Evolutionary conservation across 2,888 invertebrate genomes (phyloP), one percentile per base, ranked within the genome.

Genomic region (Peribatodes rhomboidaria): DNA sequence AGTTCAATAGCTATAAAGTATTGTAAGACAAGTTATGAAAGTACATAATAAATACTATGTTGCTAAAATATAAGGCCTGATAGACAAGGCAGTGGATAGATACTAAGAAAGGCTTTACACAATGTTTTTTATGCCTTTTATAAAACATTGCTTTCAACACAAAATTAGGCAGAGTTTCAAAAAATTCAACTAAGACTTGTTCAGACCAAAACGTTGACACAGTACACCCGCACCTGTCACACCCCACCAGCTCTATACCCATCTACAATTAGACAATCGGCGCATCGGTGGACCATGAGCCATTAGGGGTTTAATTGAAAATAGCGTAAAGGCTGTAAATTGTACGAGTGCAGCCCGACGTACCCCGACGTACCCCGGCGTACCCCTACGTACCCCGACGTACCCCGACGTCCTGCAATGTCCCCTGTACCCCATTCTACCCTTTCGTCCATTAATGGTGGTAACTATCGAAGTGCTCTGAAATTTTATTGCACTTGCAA

Each of bases 301-400:
- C 94, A 94, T 94, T 94, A 94, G 90, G 91, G 92, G 89, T 94
- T 94, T 94, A 95, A 94, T 94, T 94, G 94, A 94, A 94, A 94
- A 94, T 94, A 94, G 94, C 94, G 94, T 93, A 92, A 94, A 94
- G 92, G 94, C 92, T 94, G 94, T 95, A 95, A 95, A 94, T 94
- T 94, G 87, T 87, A 77, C 65, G 80, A 88, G 85, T 89, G 90
- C 90, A 90, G 37, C 80, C 82, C 58, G 54, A 55, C 57, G 53
- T 65, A 46, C 46, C 53, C 56, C 59, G 39, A 11, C 39, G 42
- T 41, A 47, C 56, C 47, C 57, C 61, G n/a, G n/a, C 27, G 27
- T 27, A 27, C 27, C 27, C 3, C 47, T 16, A 13, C n/a, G 49
- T 27, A 6, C 27, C 27, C 27, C 27, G 27, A 27, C 52, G 49